Evolutionary conservation across 2,797 vertebrate species (phyloP).

Genomic region (Eulemur albifrons): DNA sequence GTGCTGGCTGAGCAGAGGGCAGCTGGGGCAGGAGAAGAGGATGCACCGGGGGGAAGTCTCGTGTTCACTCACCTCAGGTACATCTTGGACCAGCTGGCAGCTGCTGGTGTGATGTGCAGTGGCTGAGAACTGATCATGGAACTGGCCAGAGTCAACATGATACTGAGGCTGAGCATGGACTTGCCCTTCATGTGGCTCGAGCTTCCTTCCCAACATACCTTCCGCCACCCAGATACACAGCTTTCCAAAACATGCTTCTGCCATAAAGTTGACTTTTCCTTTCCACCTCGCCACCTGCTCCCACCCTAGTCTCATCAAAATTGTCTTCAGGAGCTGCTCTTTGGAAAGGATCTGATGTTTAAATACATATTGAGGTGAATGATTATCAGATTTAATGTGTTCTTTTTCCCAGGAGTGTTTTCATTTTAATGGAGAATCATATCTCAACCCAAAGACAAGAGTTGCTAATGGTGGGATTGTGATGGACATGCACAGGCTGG

Average conservation of each 20-base stretch:
- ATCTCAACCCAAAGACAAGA: not conserved
- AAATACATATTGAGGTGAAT: not conserved
- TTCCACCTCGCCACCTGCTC: not conserved
- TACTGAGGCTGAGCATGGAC: not conserved
- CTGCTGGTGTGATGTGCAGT: not conserved
- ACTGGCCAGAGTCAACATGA: not conserved
- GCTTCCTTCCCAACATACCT: not conserved
- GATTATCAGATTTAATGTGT: not conserved
- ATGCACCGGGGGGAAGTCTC: not conserved
- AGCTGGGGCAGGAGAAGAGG: not conserved
- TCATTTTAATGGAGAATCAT: constrained; percentile 26
- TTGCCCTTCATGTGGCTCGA: not conserved
- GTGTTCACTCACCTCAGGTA: not conserved
- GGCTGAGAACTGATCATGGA: not conserved
- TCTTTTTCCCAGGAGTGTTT: not conserved
- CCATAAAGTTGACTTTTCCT: not conserved
- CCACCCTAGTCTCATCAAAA: not conserved
- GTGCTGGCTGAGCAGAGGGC: not conserved
- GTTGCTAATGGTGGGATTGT: not conserved
- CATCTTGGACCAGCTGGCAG: not conserved
- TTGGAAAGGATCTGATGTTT: not conserved
- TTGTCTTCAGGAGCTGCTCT: not conserved
- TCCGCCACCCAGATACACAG: not conserved
- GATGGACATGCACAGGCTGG: not conserved
- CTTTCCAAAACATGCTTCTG: not conserved